Percentiles rank a stretch among this genome's conserved stretches.
Conservation (phyloP, 2,888 invertebrate species). For the Druceiella hillmani region DNA sequence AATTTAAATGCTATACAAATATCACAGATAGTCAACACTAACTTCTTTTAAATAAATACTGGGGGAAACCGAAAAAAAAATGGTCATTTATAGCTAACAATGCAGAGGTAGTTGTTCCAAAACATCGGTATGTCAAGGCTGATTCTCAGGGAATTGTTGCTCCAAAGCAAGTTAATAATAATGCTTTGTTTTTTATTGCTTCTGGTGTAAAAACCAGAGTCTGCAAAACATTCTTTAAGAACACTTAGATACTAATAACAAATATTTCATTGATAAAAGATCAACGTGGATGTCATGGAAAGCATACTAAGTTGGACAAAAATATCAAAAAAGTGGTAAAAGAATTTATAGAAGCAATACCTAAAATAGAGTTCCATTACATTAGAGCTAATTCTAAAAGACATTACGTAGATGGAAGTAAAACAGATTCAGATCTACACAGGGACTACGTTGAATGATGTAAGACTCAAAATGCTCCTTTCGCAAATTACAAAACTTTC, state of each 20-base stretch:
- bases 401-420: slow-evolving; percentile 17
- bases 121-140: slow-evolving; percentile 25
- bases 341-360: slow-evolving; percentile 12
- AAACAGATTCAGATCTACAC: slow-evolving; percentile 12
- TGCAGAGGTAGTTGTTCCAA: slow-evolving; percentile 14
- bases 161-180: slow-evolving; percentile 13
- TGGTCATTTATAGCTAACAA: slow-evolving; percentile 16
- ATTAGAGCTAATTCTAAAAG: too few species aligned
- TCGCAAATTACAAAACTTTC: slow-evolving; percentile 18
- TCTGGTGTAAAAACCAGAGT: slow-evolving; percentile 14
- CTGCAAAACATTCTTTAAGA: too few species aligned
- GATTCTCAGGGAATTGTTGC: slow-evolving; percentile 12
- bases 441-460: slow-evolving; percentile 1
- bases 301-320: too few species aligned
- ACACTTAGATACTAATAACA: too few species aligned
- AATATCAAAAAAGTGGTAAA: slow-evolving; percentile 11
- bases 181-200: slow-evolving; percentile 16
- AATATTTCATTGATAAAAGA: too few species aligned
- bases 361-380: slow-evolving; percentile 19
- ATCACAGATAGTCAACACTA: slow-evolving; percentile 12
- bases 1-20: slow-evolving; percentile 11
- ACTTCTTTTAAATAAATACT: slow-evolving; percentile 11
- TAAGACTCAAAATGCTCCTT: slow-evolving; percentile 6
- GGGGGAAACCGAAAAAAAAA: slow-evolving; percentile 17
- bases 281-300: too few species aligned